These are phyloP conservation scores for Drosophila tropicalis DNA, from an alignment of 1,140 invertebrate species.

Conservation along the genomic window DNA sequence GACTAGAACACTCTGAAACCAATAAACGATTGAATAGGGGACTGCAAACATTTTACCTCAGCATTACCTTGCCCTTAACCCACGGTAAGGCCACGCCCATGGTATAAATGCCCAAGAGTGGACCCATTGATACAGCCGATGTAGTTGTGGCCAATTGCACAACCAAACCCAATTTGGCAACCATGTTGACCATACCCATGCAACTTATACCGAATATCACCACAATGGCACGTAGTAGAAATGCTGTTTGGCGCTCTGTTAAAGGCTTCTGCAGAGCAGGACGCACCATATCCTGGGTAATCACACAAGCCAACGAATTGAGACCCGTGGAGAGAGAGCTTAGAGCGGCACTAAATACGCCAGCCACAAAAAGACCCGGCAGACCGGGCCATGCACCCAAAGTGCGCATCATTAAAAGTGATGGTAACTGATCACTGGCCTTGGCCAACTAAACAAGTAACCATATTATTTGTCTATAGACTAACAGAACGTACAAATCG, in stretches of 20 bases:
- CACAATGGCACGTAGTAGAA: conserved; percentile 88
- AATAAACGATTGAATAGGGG: neutral
- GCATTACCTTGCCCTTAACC: conserved; percentile 88
- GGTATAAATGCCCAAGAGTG: conserved; percentile 91
- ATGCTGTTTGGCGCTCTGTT: conserved; percentile 86
- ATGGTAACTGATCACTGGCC: conserved; percentile 89
- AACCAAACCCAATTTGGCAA: conserved; percentile 90
- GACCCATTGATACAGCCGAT: conserved; percentile 89
- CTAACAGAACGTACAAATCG: conserved; percentile 53
- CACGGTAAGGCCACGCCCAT: conserved; percentile 93
- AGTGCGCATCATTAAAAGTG: conserved; percentile 91
- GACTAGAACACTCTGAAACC: conserved; percentile 60
- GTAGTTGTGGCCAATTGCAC: conserved; percentile 88
- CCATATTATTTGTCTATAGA: neutral
- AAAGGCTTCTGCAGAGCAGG: conserved; percentile 86
- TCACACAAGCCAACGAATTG: conserved; percentile 96
- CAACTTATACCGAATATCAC: conserved; percentile 87
- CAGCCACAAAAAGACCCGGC: conserved; percentile 92
- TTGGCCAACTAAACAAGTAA: conserved; percentile 84
- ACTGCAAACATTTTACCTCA: neutral
- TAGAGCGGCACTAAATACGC: conserved; percentile 93
- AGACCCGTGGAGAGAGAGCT: conserved; percentile 96
- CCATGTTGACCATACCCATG: conserved; percentile 87
- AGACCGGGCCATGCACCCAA: conserved; percentile 89
- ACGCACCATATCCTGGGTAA: conserved; percentile 91